Percentiles rank a stretch among this genome's conserved stretches.
Conservation (phyloP, 2,888 invertebrate genomes). For the Pandemis corylana region DNA sequence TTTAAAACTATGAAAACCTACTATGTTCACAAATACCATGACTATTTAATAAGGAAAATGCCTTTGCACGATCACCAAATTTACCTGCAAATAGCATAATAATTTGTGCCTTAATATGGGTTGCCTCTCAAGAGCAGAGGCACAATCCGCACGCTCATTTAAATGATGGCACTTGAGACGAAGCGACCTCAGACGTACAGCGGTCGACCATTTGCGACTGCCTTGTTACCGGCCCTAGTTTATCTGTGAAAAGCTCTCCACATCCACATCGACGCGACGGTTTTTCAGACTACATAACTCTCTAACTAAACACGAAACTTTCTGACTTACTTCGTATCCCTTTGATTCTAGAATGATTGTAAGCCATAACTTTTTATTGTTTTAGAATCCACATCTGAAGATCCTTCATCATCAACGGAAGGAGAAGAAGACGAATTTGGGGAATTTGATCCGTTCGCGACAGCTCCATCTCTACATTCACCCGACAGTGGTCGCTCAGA, state of each 20-base stretch:
- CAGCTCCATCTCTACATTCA: constrained; percentile 87
- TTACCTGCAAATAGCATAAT: constrained; percentile 9
- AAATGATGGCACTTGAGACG: constrained; percentile 67
- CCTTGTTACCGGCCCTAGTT: constrained; percentile 61
- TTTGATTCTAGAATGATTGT: not conserved
- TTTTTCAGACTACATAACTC: not conserved
- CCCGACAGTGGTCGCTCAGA: constrained; percentile 88
- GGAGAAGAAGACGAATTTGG: constrained; percentile 86
- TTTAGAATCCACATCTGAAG: constrained; percentile 77
- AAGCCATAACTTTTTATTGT: constrained; percentile 53
- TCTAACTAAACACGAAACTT: constrained; percentile 1
- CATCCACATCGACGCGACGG: not conserved
- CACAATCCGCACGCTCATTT: constrained; percentile 64
- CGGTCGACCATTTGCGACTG: constrained; percentile 55
- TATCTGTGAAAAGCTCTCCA: constrained; percentile 51
- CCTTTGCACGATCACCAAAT: not conserved
- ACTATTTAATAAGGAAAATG: not conserved
- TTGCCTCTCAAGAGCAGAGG: constrained; percentile 55
- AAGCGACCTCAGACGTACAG: constrained; percentile 63
- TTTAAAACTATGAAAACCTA: no score
- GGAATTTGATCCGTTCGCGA: constrained; percentile 80
- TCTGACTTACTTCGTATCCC: not conserved
- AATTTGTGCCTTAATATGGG: constrained; percentile 54
- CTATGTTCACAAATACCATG: not conserved
- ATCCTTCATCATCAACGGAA: constrained; percentile 82